Base-by-base conservation (phyloP, 2,888 invertebrate genomes). In the Netelia virgata region DNA sequence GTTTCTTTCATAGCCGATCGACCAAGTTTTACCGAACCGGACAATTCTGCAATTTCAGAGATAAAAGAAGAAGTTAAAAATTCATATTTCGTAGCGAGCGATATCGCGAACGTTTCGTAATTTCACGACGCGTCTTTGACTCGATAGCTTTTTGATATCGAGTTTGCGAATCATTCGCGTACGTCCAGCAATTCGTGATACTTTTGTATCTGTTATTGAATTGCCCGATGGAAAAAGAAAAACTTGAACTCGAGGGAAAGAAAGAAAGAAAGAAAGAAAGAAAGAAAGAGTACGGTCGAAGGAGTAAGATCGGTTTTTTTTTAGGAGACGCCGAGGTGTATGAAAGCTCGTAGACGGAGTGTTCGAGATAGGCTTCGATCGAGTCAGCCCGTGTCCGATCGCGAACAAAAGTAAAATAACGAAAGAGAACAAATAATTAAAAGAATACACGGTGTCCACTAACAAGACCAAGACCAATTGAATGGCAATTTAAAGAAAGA, bases 321-420 rank as follows among this genome's bases (percentile, higher is more conserved):
- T 57, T 11, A 53, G 75, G 47, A 63, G 55, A 61, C 64, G 41
- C 28, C 55, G 75, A 70, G 43, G 41, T 66, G 41, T 66, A 47
- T n/a, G 16, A 23, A 57, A 68, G 53, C 43, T 73, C 73, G 43
- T 36, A 11, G 69, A 63, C 10, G 61, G 47, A 47, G 20, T 50
- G 23, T 61, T 14, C 43, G 61, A 57, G 77, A 77, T 43, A 64
- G 64, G 72, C 84, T 80, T 69, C 84, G 84, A 84, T 81, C 81
- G 81, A 84, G 84, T 84, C 84, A 79, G 70, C 70, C 55, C 80
- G 66, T 28, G 74, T 69, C 50, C 20, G 11, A 16, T n/a, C 16
- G 14, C 18, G 14, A 50, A 23, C n/a, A 18, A 74, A 50, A 23
- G 11, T 3, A 1, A 28, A 16, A 61, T 18, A 47, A 16, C 28